Evolutionary conservation across 2,888 invertebrate species (phyloP), one percentile per base, ranked within the genome.

Genomic region (Acronicta aceris): DNA sequence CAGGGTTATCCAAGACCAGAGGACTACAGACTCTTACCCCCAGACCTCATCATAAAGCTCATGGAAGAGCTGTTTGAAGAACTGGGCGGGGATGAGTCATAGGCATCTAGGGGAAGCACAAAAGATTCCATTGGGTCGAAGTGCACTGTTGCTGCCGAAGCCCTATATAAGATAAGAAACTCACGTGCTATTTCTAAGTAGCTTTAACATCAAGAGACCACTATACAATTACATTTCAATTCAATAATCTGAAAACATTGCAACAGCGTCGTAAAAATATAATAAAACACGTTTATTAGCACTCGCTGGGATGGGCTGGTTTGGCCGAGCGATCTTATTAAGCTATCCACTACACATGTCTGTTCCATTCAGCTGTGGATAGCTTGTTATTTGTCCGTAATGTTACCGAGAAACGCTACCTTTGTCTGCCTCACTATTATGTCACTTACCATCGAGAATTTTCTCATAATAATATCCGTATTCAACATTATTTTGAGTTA

Each of bases 261-360:
- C n/a, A 54, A 33, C 33, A 63, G 64, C 50, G 59, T 54, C 65
- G 73, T 75, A 63, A 75, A 65, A 71, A 65, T 71, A 63, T 62
- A 71, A 74, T 71, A 71, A 63, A 51, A 51, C 43, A 51, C 58
- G 62, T 75, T 73, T 71, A 73, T 65, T 65, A 67, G 61, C 73
- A 52, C 73, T 75, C 62, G 30, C 45, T 40, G 56, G 59, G 62
- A 73, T 47, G 54, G 62, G 59, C 56, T 54, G 33, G n/a, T 17
- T 36, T 25, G 51, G 51, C 27, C 71, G 59, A 38, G 42, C 70
- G 53, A 66, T 69, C 65, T 74, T 79, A 76, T 76, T 72, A 79
- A 78, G 75, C 76, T 68, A 57, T 76, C 73, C 65, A 71, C 65
- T 4, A 21, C 4, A 21, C 21, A 69, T 73, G 71, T 68, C 67